Base-by-base conservation (phyloP, 1,140 invertebrate species). In the Drosophila littoralis region DNA sequence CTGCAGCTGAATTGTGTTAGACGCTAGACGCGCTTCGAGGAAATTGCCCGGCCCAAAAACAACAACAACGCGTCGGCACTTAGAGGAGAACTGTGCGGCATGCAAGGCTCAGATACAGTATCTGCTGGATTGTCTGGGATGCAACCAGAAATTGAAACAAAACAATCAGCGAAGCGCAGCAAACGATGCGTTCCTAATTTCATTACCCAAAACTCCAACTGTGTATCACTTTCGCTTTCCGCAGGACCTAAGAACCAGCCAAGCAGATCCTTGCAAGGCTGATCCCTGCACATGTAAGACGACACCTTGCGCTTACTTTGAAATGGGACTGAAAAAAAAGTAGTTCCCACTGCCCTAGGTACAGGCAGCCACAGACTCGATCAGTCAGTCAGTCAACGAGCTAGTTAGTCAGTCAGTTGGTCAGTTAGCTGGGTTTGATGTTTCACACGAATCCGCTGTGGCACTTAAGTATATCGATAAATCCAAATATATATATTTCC, bases 181-280 rank as follows among this genome's bases (percentile, higher is more conserved):
- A 73, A 86, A 90, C 84, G 84, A 90, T 84, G 80, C 81, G 80
- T 84, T 80, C 42, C 84, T 88, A 88, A 90, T 88, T 89, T 84
- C 81, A 78, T 88, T 88, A 88, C 77, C 77, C 77, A 69, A 77
- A 78, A 88, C 78, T 77, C 68, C 68, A 73, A 79, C 77, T 79
- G 77, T 69, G 77, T 74, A 50, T 78, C 84, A 88, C 84, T 88
- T 88, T 88, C 80, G 77, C 81, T 88, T 88, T 88, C 52, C n/a
- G 68, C 58, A 10, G 38, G 12, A 36, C 12, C 55, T 22, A 43
- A 38, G 9, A 28, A 28, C 8, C 36, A 55, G 63, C 9, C 32
- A 42, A 65, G 12, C 40, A 54, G 68, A 59, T 71, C 73, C 59
- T 69, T 28, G 43, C 35, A 36, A 15, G 10, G 12, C 57, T 7